Base-by-base conservation (phyloP, 1,140 invertebrate genomes). In the Orius insidiosus region DNA sequence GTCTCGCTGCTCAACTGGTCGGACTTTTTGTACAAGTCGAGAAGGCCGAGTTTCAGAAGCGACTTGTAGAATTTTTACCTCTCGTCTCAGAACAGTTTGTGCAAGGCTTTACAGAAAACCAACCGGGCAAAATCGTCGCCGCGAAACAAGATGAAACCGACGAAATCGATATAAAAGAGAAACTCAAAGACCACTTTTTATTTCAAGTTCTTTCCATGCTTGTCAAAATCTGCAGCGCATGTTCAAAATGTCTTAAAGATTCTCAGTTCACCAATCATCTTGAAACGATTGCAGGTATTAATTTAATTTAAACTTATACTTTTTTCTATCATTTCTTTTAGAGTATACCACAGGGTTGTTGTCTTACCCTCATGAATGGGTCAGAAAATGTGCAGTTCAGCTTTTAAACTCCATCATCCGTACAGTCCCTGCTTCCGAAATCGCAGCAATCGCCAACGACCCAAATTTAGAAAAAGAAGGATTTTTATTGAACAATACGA, bases 21-120 rank as follows among this genome's bases (percentile, higher is more conserved):
- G 75, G 75, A 1, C 57, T 80, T 30, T 87, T 87, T 63, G 75
- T 82, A 0, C 71, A 69, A 45, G 71, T 75, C 0, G 84, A 88
- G 56, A 64, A 71, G 35, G 62, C 69, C 3, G 59, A 69, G 0
- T 87, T 88, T 54, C 65, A 73, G 47, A 65, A 59, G 2, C 68
- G 75, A n/a, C 54, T 86, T 3, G 53, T 57, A 1, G 51, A 54
- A 0, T 50, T 80, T 3, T 58, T 84, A 0, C 68, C 76, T 2
- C 48, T 72, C n/a, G 51, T 80, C 4, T 59, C 68, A 2, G 60
- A 67, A 19, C 56, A 68, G 5, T 54, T 74, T 1, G 52, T 61
- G n/a, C 57, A 56, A 8, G 52, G 49, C 10, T 45, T 48, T 7
- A 33, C 32, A n/a, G 46, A 54, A 9, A 35, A 58, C 41, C 13